Base-by-base conservation (phyloP, 2,113 vertebrate species). In the Clarias magur region DNA sequence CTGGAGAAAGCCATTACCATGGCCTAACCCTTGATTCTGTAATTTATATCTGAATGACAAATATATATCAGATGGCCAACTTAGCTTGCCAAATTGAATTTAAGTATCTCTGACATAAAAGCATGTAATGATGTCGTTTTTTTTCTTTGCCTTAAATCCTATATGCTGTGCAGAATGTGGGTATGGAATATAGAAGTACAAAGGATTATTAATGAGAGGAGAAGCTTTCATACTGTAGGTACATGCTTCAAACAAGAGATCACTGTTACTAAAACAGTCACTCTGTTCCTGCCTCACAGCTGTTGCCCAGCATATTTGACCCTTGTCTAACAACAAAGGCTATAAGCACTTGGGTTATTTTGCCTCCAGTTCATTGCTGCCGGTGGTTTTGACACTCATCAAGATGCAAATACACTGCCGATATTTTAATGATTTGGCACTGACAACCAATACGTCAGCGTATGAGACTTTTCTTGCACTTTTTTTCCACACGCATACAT, bases 231-330 rank as follows among this genome's bases (percentile, higher is more conserved):
- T 53, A 48, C 48, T 48, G 48, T 8, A 57, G 42, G 63, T 85
- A 25, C 48, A 56, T 19, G 42, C 34, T 67, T 75, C 54, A 63
- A 60, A 87, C 85, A 68, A 78, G 86, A 88, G 86, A 70, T 83
- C 27, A 67, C 80, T 70, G 54, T 80, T 67, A n/a, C 80, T 86
- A 88, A 87, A 88, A 89, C 85, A 89, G 63, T 56, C 53, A 7
- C 70, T 54, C 48, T 80, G 19, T 80, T 88, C 80, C 17, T 59
- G 15, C 56, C 30, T 80, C 60, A 86, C 90, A 91, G 89, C 89
- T 91, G 91, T 89, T 91, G 87, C 84, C 88, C 68, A 25, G 59
- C 60, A 57, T 82, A 53, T 25, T 54, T 75, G 80, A 67, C 72
- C 76, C 62, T 27, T 84, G 80, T 85, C 65, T 79, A 73, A 81